Evolutionary conservation across 2,113 vertebrate genomes (phyloP), one percentile per base, ranked within the genome.

Genomic region (Cyanoliseus patagonus): DNA sequence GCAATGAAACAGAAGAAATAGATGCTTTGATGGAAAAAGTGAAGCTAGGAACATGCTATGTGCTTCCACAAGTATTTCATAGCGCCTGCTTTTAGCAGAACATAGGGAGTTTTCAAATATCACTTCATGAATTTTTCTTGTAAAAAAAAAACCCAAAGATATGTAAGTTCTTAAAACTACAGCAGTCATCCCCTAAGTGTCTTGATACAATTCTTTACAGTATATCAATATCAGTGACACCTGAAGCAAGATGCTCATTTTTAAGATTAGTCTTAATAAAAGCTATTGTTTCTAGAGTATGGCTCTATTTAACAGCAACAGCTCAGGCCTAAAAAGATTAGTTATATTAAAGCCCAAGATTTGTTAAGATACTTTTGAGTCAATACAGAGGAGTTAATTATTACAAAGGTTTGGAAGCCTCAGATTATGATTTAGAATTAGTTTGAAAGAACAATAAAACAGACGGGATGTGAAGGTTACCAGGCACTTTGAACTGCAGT

Each of bases 381-480:
- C 95, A 95, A 92, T 82, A 91, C 77, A 76, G 80, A 95, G 74
- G 53, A 95, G 94, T 96, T 96, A 97, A 96, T 96, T 66, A 96
- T 96, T 96, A 92, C 92, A 59, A 72, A 68, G 35, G 77, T 93
- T 93, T 93, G 94, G 92, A 96, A 96, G 95, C 83, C 83, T 93
- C 77, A 49, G 7, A 94, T 92, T 96, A 96, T 22, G 52, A 79
- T 79, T 93, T 75, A 95, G 88, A 94, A 96, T 96, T 96, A 96
- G 96, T 94, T 53, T 78, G 77, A 95, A 95, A 96, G 90, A 92
- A 92, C 62, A 89, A 79, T 92, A 97, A 87, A 96, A 96, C 86
- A 95, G 94, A 96, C 76, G 92, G 95, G 88, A 96, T 82, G 94
- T 94, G 94, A 96, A 95, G 96, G 96, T 97, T 97, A 97, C 96